These are phyloP conservation scores for Hirudo medicinalis DNA, from an alignment of 1,140 invertebrate species.

Conservation along the genomic window DNA sequence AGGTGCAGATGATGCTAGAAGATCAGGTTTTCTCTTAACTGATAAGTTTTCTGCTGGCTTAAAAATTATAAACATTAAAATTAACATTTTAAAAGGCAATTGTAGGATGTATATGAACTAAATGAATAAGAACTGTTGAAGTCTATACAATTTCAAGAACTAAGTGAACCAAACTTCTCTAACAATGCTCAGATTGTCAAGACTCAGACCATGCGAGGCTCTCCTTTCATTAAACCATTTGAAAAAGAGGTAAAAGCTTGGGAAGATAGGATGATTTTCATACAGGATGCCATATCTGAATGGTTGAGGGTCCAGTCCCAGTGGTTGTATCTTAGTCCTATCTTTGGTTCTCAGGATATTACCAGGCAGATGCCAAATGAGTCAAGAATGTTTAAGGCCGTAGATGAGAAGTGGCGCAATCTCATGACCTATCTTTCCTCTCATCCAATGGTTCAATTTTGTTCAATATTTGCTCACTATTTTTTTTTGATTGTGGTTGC, in stretches of 20 bases:
- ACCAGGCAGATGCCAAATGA: slow-evolving; percentile 43
- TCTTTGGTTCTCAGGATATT: slow-evolving; percentile 43
- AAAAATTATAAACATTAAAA: not conserved
- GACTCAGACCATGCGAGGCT: slow-evolving; percentile 42
- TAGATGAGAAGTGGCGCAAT: slow-evolving; percentile 41
- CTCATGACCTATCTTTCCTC: slow-evolving; percentile 38
- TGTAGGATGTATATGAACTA: not conserved
- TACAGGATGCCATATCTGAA: slow-evolving; percentile 44
- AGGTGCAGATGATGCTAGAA: slow-evolving; percentile 41
- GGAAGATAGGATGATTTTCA: slow-evolving; percentile 38
- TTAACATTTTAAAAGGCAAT: too few species aligned
- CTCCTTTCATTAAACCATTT: slow-evolving; percentile 43
- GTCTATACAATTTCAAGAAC: too few species aligned
- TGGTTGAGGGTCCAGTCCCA: slow-evolving; percentile 46
- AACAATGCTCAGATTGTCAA: slow-evolving; percentile 32
- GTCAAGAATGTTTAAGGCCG: slow-evolving; percentile 38
- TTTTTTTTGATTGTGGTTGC: too few species aligned
- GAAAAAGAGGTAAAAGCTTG: slow-evolving; percentile 47
- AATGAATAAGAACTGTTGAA: too few species aligned
- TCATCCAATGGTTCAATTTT: slow-evolving; percentile 36
- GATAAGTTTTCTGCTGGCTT: not conserved
- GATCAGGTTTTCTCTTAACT: slow-evolving; percentile 30
- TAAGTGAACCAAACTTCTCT: not conserved
- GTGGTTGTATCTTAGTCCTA: slow-evolving; percentile 44
- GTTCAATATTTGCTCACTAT: too few species aligned